These are phyloP conservation scores for Zosterops borbonicus DNA, from an alignment of 2,113 vertebrate genomes.

Conservation along the genomic window DNA sequence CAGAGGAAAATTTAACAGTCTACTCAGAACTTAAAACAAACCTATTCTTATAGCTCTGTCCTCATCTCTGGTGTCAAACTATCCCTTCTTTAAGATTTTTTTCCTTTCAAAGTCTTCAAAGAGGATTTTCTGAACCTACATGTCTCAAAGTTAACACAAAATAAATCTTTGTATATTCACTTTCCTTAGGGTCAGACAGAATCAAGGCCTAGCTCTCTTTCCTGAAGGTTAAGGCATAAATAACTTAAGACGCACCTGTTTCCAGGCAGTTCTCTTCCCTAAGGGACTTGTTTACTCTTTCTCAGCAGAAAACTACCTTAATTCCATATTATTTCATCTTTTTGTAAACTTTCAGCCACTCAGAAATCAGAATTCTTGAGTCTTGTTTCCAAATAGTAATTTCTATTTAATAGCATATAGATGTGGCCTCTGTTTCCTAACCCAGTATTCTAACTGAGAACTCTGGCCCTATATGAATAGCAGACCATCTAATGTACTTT, in stretches of 20 bases:
- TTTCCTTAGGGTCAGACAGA: background rate
- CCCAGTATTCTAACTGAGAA: background rate
- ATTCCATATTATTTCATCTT: background rate
- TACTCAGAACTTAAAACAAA: constrained; percentile 5
- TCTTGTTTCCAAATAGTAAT: background rate
- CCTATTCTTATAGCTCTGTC: background rate
- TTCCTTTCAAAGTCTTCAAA: background rate
- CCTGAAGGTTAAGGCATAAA: background rate
- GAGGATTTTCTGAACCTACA: background rate
- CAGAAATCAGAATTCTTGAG: background rate
- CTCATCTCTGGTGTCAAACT: background rate
- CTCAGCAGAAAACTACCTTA: background rate
- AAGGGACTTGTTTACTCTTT: background rate
- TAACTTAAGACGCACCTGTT: background rate
- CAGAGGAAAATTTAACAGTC: background rate
- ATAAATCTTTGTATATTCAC: background rate
- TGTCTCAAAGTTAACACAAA: background rate
- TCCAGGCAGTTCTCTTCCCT: background rate
- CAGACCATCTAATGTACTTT: rapidly evolving
- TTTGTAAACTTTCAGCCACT: background rate
- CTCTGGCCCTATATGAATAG: rapidly evolving
- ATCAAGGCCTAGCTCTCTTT: background rate
- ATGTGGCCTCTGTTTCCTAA: background rate
- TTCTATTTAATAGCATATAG: background rate
- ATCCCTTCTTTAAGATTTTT: background rate